phyloP scores from a whole-genome alignment of 2,888 invertebrate species.

The Eristalinus aeneus region DNA sequence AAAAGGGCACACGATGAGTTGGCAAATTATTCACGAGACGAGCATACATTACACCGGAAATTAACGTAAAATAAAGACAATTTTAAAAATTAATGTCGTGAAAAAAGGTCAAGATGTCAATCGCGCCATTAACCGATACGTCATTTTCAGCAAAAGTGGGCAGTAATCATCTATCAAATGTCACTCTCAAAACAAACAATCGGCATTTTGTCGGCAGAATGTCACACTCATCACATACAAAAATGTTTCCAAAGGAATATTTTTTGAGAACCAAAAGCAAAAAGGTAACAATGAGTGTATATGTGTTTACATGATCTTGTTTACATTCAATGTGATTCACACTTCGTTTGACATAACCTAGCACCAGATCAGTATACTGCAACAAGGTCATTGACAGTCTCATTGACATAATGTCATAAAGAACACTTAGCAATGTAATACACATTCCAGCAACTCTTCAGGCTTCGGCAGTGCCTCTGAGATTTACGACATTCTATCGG shows the following conservation, averaged over 20 bases:
- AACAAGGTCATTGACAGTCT: conserved; percentile 43
- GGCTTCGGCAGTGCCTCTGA: background rate
- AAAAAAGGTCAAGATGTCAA: background rate
- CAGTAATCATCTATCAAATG: background rate
- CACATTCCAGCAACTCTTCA: background rate
- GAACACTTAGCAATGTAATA: conserved; percentile 37
- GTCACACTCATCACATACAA: background rate
- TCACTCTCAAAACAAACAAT: background rate
- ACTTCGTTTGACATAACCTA: background rate
- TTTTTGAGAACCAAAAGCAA: background rate
- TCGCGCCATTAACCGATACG: background rate
- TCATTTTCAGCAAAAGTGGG: background rate
- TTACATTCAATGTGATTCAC: background rate
- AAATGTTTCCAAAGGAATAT: background rate
- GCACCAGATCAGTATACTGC: background rate
- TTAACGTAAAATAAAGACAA: background rate
- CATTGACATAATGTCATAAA: conserved; percentile 1
- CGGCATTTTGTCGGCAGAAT: background rate
- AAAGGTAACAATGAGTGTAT: background rate
- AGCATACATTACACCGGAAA: background rate
- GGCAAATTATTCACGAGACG: background rate
- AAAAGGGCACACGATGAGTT: too few species aligned
- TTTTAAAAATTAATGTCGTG: background rate
- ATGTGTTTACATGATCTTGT: background rate
- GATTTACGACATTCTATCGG: conserved; percentile 14